Evolutionary conservation across 2,113 vertebrate species (phyloP), one percentile per base, ranked within the genome.

Genomic region (Hepsetus odoe): DNA sequence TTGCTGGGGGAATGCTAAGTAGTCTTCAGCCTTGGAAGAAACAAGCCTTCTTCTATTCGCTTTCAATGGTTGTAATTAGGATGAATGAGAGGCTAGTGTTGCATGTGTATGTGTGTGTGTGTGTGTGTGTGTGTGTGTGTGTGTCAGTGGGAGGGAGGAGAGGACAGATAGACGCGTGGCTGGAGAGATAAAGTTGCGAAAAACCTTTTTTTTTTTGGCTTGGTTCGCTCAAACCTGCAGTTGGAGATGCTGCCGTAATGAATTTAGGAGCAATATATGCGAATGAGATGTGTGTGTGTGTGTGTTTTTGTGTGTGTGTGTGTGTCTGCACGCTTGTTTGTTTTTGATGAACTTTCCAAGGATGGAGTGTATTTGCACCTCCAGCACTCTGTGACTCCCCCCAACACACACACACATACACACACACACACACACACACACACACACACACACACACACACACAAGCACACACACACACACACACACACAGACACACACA

Each of bases 11-110:
- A 85, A 86, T 86, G 80, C 80, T 81, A 86, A 86, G 72, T 55
- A 84, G 82, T 30, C 28, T 55, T 4, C 28, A 14, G 56, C 61
- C 68, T 64, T 32, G 24, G 40, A 65, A 68, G 81, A 80, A 86
- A 84, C 85, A 85, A 79, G 74, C 77, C 62, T 11, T 55, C 72
- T 76, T 83, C 85, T 76, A 79, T 84, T 87, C 76, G 62, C 51
- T 80, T 78, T 83, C 85, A 78, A 82, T 80, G 76, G 85, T 69
- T 61, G 69, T 82, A 86, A 84, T 88, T 82, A 82, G 76, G 76
- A 84, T 84, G 80, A 86, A 82, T 80, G 82, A 79, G 82, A 81
- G 51, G 20, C 18, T 24, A 53, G 62, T n/a, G 74, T 66, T 28
- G 30, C 13, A 18, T 30, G 51, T 53, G 46, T 49, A 2, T 46